A percentile compares a stretch with the other conserved stretches of the same genome.
These are phyloP conservation scores for Xenopus tropicalis DNA, from an alignment of 2,113 vertebrate genomes.

Conservation along the genomic window UCB_Xtro_10.0 CM004446.2:23244001-23244500, in stretches of 20 bases:
- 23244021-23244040: conserved; percentile 39
- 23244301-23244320: conserved; percentile 33
- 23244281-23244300: conserved; percentile 34
- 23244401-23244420: conserved; percentile 15
- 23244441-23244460: conserved; percentile 27
- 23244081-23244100: not conserved
- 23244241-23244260: not conserved
- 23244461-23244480: not conserved
- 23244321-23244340: conserved; percentile 1
- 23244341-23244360: not conserved
- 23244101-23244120: conserved; percentile 37
- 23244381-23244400: conserved; percentile 14
- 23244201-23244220: not conserved
- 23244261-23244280: conserved; percentile 31
- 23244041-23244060: conserved; percentile 27
- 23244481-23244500: not conserved
- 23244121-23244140: not conserved
- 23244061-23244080: conserved; percentile 19
- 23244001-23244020: conserved; percentile 35
- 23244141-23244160: conserved; percentile 12
- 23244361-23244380: not conserved
- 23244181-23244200: not conserved
- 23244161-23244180: not conserved
- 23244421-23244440: conserved; percentile 8
- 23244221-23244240: conserved; percentile 7